Evolutionary conservation across 2,888 invertebrate genomes (phyloP), one percentile per base, ranked within the genome.

Genomic region (Leptodirus hochenwartii): DNA sequence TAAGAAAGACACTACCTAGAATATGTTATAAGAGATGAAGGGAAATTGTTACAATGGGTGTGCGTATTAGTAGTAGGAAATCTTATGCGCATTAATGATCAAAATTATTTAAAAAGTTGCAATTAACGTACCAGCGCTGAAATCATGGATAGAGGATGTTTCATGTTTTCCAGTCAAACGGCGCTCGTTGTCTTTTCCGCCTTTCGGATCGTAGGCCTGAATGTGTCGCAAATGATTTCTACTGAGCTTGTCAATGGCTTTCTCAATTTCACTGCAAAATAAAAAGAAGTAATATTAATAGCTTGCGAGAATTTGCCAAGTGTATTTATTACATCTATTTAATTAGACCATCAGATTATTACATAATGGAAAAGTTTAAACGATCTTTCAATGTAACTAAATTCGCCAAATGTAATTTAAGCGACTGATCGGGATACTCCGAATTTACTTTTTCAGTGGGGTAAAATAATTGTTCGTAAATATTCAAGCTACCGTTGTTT

Each of bases 121-220:
- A 24, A 24, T 29, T 29, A 24, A 40, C 49, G 51, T 44, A 71
- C 79, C 82, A 29, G 82, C 80, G 43, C 90, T 90, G 58, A 98
- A 98, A 55, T 95, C 88, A 53, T 88, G 81, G 53, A 98, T 95
- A 45, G 81, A 85, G 47, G 93, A 90, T 3, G 96, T 98, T 60
- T 98, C 96, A 54, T 90, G 91, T 43, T 68, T 70, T 34, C 96
- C 96, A 31, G 90, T 96, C 36, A 98, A 65, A 39, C 96, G 75
- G 38, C 95, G 72, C 53, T 84, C 88, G 59, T 98, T 98, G 64
- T 98, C 96, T 54, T 80, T 79, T 35, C 96, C 96, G 47, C 84
- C 80, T 39, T 85, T 77, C 8, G 93, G 95, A 58, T 96, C 96
- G 55, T 96, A 96, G 39, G 87, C 88, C 50, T 79, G 76, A 55